Conservation (phyloP, 1,140 invertebrate species). For the Drosophila arawakana region DNA sequence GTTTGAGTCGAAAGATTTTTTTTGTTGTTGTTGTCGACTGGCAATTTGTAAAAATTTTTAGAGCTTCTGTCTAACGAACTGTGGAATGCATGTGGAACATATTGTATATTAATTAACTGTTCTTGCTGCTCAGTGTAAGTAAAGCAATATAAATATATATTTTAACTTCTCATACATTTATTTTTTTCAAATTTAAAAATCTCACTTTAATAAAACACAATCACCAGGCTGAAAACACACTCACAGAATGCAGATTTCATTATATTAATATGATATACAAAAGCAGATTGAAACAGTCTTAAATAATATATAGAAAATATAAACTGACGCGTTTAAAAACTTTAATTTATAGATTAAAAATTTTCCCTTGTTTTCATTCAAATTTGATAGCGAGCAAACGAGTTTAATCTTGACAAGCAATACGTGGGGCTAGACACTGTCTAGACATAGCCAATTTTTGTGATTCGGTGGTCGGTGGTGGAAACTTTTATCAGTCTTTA, state of each 20-base stretch:
- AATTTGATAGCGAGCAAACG: constrained; percentile 19
- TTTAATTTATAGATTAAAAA: constrained; percentile 1
- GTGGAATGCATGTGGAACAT: constrained; percentile 6
- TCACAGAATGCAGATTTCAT: too few species aligned
- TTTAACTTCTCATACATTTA: too few species aligned
- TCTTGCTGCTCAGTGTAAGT: not conserved
- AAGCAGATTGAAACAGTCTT: too few species aligned
- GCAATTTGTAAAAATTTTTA: constrained; percentile 5
- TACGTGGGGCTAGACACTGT: constrained; percentile 4
- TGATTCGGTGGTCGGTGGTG: constrained; percentile 16
- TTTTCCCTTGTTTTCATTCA: not conserved
- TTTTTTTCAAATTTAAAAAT: too few species aligned
- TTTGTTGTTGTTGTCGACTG: constrained; percentile 8
- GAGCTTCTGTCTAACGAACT: constrained; percentile 11
- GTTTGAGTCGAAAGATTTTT: constrained; percentile 1
- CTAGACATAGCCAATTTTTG: constrained; percentile 21
- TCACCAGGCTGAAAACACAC: too few species aligned
- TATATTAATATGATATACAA: too few species aligned
- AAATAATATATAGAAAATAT: not conserved
- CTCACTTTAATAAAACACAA: too few species aligned
- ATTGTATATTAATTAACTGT: constrained; percentile 14
- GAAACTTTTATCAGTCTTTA: constrained; percentile 60
- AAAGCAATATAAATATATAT: too few species aligned
- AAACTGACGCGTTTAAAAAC: not conserved
- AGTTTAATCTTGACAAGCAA: constrained; percentile 22